Base-by-base conservation (phyloP, 1,140 invertebrate species). In the Planococcus citri region DNA sequence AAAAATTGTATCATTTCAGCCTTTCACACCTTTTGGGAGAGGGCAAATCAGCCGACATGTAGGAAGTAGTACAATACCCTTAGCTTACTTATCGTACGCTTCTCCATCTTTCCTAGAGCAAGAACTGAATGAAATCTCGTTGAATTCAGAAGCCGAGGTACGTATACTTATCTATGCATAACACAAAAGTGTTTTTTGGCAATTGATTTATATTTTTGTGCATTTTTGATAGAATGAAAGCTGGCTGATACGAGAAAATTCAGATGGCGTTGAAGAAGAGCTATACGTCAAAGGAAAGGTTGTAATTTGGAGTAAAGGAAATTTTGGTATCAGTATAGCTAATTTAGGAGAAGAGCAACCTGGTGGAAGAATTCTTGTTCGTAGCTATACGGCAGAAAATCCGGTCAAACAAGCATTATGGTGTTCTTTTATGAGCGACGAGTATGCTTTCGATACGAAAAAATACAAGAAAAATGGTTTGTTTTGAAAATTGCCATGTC, bases 1-100 rank as follows among this genome's bases (percentile, higher is more conserved):
- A 24, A 64, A 69, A 71, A 71, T 75, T 80, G n/a, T 77, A 91
- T 89, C 91, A 93, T 64, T 64, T 64, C 60, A 64, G 60, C 25
- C 24, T 81, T 94, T 90, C 84, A 83, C 89, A 81, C 92, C 92
- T 75, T 89, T 88, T 82, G 92, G 92, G 75, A 84, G 91, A 78
- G 85, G 88, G 77, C 87, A 89, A 78, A 80, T 90, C 76, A 78
- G 82, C 60, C 84, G 84, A 68, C 92, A 94, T 82, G 91, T 92
- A 68, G 88, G 88, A 71, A 80, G 81, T 71, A 78, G 81, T 67
- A 78, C 78, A 68, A 73, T 74, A 70, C 72, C 73, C 10, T 68
- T 74, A 21, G 74, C 74, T 27, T 75, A 77, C 78, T 78, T 21
- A 69, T 78, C 78, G 76, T 80, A 80, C 67, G 80, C 76, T 69